A percentile compares a stretch with the other conserved stretches of the same genome.
Conservation (phyloP, 2,113 vertebrate genomes). For the Colistium nudipinnis region DNA sequence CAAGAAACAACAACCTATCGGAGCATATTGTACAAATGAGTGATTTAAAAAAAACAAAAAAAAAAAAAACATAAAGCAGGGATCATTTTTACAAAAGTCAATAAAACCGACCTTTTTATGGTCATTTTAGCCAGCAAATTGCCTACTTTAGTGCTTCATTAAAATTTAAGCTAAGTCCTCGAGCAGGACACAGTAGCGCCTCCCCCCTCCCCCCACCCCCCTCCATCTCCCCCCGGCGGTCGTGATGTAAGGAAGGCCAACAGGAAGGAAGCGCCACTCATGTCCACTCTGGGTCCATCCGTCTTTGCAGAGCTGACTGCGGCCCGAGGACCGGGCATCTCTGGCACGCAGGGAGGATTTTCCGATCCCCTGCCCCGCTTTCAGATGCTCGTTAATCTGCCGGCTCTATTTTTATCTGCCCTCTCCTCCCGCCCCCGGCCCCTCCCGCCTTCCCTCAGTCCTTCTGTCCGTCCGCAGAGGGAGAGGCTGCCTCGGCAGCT, state of each 20-base stretch:
- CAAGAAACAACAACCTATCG: no score
- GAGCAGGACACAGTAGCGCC: background rate
- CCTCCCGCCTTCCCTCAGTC: constrained; percentile 58
- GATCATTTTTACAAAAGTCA: background rate
- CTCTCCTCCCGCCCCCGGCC: constrained; percentile 60
- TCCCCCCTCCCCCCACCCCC: no score
- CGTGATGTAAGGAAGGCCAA: constrained; percentile 36
- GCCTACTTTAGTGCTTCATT: background rate
- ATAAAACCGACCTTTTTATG: background rate
- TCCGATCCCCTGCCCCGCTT: constrained; percentile 78
- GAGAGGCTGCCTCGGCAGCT: constrained; percentile 62
- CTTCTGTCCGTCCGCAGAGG: constrained; percentile 60
- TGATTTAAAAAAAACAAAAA: background rate
- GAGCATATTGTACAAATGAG: background rate
- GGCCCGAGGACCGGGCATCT: constrained; percentile 58
- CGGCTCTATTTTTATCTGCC: constrained; percentile 79
- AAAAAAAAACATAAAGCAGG: background rate
- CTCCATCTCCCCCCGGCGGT: background rate
- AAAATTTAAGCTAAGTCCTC: constrained; percentile 4
- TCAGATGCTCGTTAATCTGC: constrained; percentile 84
- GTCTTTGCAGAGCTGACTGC: constrained; percentile 29
- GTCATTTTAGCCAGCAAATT: background rate
- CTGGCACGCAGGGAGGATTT: constrained; percentile 75
- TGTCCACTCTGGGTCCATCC: constrained; percentile 23
- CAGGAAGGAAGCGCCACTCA: constrained; percentile 46